phyloP scores from a whole-genome alignment of 2,797 vertebrate genomes.

The Falco cherrug region DNA sequence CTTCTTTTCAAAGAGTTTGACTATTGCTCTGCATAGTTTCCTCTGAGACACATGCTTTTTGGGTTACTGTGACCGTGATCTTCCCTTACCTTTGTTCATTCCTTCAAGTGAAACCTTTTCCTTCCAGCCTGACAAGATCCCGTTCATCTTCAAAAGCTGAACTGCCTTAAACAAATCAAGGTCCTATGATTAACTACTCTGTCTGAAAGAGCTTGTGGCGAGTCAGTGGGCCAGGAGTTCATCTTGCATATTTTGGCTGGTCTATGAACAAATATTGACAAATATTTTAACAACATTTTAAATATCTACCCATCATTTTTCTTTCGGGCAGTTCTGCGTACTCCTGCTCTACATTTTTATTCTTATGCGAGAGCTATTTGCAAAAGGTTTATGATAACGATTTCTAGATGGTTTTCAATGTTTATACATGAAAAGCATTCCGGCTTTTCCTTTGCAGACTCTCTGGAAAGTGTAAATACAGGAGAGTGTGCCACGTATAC shows the following conservation, averaged over 20 bases:
- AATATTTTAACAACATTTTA: background rate
- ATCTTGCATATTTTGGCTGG: background rate
- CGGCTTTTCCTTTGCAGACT: background rate
- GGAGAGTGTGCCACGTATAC: background rate
- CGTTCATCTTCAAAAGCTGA: background rate
- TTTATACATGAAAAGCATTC: background rate
- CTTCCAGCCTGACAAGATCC: background rate
- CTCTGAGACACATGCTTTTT: background rate
- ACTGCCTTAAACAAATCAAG: background rate
- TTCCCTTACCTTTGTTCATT: background rate
- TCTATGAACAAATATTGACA: background rate
- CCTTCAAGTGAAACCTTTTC: background rate
- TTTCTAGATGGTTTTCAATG: background rate
- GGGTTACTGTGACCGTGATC: background rate
- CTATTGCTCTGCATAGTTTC: background rate
- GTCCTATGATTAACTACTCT: background rate
- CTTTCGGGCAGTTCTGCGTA: background rate
- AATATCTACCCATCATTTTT: background rate
- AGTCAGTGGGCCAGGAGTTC: background rate
- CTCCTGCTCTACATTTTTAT: background rate
- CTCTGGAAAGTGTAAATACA: background rate
- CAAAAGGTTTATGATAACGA: background rate
- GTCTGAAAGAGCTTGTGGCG: background rate
- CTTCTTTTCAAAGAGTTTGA: background rate
- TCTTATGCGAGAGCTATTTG: background rate